These are phyloP conservation scores for Acromyrmex heyeri DNA, from an alignment of 1,140 invertebrate species.

Conservation along the genomic window DNA sequence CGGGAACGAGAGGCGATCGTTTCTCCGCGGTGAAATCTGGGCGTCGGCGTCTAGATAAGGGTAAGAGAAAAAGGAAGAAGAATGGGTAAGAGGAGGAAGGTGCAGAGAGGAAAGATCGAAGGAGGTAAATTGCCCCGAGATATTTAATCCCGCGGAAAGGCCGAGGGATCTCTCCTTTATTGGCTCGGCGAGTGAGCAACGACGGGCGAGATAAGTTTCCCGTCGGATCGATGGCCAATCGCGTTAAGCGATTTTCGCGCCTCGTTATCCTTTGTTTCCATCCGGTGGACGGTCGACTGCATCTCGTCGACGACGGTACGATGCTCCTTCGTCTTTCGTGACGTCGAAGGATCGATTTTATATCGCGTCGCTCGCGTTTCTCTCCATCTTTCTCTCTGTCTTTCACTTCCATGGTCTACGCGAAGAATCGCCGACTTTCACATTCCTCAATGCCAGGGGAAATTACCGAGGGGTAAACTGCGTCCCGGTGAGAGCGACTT, in stretches of 20 bases:
- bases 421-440: constrained; percentile 61
- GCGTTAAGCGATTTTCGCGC: constrained; percentile 84
- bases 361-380: constrained; percentile 40
- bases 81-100: not conserved
- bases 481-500: constrained; percentile 38
- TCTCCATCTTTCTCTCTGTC: constrained; percentile 28
- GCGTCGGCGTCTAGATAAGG: constrained; percentile 62
- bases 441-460: constrained; percentile 62
- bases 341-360: constrained; percentile 58
- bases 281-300: constrained; percentile 64
- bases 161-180: constrained; percentile 83
- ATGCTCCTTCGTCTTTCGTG: constrained; percentile 42
- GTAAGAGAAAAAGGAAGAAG: constrained; percentile 49
- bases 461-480: constrained; percentile 59
- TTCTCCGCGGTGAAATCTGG: constrained; percentile 71
- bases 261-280: constrained; percentile 85
- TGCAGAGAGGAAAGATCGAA: constrained; percentile 66
- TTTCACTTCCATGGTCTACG: constrained; percentile 14
- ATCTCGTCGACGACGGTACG: constrained; percentile 36
- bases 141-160: constrained; percentile 84
- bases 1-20: constrained; percentile 52
- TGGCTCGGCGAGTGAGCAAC: constrained; percentile 79
- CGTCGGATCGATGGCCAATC: constrained; percentile 82
- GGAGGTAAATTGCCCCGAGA: constrained; percentile 83
- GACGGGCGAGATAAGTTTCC: constrained; percentile 83